Evolutionary conservation across 2,888 invertebrate species (phyloP).

Genomic region (Thereva unica): DNA sequence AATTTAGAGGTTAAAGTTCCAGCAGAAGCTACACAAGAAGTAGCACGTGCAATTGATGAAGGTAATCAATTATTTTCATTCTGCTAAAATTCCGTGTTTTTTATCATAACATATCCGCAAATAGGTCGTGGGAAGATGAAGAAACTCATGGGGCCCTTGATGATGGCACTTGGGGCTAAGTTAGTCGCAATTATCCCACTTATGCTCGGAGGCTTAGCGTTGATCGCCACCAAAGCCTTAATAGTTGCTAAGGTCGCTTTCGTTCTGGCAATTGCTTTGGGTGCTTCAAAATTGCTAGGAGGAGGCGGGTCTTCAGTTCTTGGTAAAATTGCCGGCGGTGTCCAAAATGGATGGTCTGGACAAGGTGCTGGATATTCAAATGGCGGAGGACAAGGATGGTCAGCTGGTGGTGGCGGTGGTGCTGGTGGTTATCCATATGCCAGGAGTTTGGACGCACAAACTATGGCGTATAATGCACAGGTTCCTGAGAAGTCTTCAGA

Average conservation of each 20-base stretch:
- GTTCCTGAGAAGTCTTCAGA: slow-evolving; percentile 49
- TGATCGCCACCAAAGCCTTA: slow-evolving; percentile 76
- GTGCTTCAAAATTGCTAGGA: slow-evolving; percentile 69
- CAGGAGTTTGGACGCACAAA: slow-evolving; percentile 65
- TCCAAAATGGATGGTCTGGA: slow-evolving; percentile 36
- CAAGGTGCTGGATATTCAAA: slow-evolving; percentile 17
- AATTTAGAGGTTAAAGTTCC: slow-evolving; percentile 73
- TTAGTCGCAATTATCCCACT: slow-evolving; percentile 72
- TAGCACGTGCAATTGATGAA: slow-evolving; percentile 77
- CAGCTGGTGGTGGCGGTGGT: slow-evolving; percentile 38
- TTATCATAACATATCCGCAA: neutral
- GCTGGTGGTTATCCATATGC: slow-evolving; percentile 60
- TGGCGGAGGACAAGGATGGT: slow-evolving; percentile 46
- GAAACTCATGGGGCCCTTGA: slow-evolving; percentile 70
- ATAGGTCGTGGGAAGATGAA: slow-evolving; percentile 77
- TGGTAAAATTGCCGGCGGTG: slow-evolving; percentile 51
- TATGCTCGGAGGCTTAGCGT: slow-evolving; percentile 70
- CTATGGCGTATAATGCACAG: slow-evolving; percentile 74
- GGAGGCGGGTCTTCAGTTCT: slow-evolving; percentile 56
- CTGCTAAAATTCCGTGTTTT: neutral
- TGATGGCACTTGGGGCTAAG: slow-evolving; percentile 73
- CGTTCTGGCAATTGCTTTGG: slow-evolving; percentile 70
- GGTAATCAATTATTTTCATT: slow-evolving; percentile 59
- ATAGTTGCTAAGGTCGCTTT: slow-evolving; percentile 79
- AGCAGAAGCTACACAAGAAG: slow-evolving; percentile 65